phyloP scores from a whole-genome alignment of 1,140 invertebrate species.

The Sycophila sp. region DNA sequence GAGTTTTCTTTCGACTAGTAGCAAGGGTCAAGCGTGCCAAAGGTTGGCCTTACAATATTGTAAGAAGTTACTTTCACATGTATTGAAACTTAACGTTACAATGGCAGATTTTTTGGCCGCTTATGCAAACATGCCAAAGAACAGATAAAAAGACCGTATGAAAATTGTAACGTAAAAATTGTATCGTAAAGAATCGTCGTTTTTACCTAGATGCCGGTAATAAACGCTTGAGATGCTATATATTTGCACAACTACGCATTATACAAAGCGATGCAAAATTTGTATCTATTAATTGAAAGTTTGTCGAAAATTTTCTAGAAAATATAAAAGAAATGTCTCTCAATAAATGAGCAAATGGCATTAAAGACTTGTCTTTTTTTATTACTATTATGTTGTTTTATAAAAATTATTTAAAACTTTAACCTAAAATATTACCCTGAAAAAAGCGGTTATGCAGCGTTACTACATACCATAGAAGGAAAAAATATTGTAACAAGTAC shows the following conservation, averaged over 20 bases:
- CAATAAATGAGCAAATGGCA: slow-evolving; percentile 20
- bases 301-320: slow-evolving; percentile 26
- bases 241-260: slow-evolving; percentile 1
- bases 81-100: no score
- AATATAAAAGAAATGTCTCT: slow-evolving; percentile 17
- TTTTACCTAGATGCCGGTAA: not conserved
- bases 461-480: no score
- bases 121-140: slow-evolving; percentile 44
- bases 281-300: slow-evolving; percentile 28
- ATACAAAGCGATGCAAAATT: slow-evolving; percentile 32
- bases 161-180: slow-evolving; percentile 18
- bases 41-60: slow-evolving; percentile 25
- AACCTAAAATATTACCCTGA: no score
- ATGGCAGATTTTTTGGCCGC: slow-evolving; percentile 23
- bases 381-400: no score
- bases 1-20: slow-evolving; percentile 7
- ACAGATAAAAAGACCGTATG: slow-evolving; percentile 17
- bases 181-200: not conserved
- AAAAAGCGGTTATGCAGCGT: no score
- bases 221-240: not conserved
- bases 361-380: no score
- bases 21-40: slow-evolving; percentile 33
- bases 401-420: no score
- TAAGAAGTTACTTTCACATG: no score
- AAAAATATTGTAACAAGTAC: no score